Conservation (phyloP, 2,797 vertebrate genomes). For the Sarcoramphus papa region DNA sequence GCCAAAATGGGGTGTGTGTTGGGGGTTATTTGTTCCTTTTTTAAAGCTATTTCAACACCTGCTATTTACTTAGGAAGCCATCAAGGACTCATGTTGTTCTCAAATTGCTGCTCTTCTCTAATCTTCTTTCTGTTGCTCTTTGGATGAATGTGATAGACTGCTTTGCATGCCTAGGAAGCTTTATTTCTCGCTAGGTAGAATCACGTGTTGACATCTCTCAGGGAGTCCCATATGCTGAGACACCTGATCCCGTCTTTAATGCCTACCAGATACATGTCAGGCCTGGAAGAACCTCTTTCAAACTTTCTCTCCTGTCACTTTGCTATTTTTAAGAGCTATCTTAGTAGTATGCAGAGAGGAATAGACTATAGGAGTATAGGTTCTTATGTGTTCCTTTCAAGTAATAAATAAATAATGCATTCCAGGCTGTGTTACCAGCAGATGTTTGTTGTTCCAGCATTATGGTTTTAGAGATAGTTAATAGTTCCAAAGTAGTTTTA, state of each 20-base stretch:
- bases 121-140: background rate
- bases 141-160: background rate
- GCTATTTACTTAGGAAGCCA: background rate
- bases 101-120: background rate
- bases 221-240: slow-evolving; percentile 2
- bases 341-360: background rate
- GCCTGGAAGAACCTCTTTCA: background rate
- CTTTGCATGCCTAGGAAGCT: background rate
- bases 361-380: background rate
- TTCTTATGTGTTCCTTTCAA: background rate
- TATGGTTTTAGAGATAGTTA: background rate
- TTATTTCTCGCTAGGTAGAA: background rate
- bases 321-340: background rate
- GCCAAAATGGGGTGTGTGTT: background rate
- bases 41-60: slow-evolving; percentile 20
- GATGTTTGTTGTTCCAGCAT: background rate
- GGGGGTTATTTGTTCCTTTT: background rate
- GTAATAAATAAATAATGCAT: background rate
- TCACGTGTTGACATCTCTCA: background rate
- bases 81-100: background rate
- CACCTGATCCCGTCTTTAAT: background rate
- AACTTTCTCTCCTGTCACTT: background rate
- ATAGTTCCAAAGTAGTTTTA: background rate
- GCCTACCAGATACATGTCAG: background rate
- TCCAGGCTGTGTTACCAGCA: background rate